Evolutionary conservation across 1,140 invertebrate species (phyloP).

Genomic region (fruit fly (Drosophila melanogaster)): Release_6_plus_ISO1_MT NT_033777.3:5169501-5170000

Average conservation of each 20-base stretch:
- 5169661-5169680: constrained; percentile 43
- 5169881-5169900: constrained; percentile 13
- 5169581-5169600: not conserved
- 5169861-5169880: constrained; percentile 75
- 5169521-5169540: constrained; percentile 66
- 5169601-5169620: constrained; percentile 15
- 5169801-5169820: constrained; percentile 56
- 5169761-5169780: constrained; percentile 36
- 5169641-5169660: constrained; percentile 61
- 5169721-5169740: constrained; percentile 17
- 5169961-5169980: no score
- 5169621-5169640: constrained; percentile 37
- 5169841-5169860: constrained; percentile 46
- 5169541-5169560: constrained; percentile 67
- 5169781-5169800: constrained; percentile 33
- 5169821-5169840: constrained; percentile 59
- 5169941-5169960: not conserved
- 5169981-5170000: no score
- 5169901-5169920: not conserved
- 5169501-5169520: constrained; percentile 59
- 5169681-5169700: constrained; percentile 27
- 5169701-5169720: constrained; percentile 44
- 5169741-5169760: constrained; percentile 54
- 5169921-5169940: no score
- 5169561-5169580: constrained; percentile 44